phyloP scores from a whole-genome alignment of 2,113 vertebrate species.

The Pseudorhombus dupliciocellatus region DNA sequence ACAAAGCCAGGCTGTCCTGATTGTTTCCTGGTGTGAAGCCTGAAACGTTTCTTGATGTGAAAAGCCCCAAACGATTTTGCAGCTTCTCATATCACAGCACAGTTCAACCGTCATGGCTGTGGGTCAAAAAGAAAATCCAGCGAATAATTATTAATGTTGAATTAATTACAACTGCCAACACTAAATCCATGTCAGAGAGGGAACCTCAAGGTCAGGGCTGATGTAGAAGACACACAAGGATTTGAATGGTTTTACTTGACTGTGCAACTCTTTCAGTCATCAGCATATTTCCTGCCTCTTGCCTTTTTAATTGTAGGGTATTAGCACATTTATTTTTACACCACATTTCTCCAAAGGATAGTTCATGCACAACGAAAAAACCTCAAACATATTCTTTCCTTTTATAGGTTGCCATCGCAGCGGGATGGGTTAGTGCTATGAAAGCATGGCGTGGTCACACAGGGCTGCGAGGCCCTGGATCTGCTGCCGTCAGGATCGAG shows the following conservation, averaged over 20 bases:
- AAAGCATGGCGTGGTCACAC: background rate
- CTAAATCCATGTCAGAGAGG: background rate
- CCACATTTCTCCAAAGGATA: slow-evolving; percentile 7
- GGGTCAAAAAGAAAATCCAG: too few relatives aligned
- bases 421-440: background rate
- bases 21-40: too few relatives aligned
- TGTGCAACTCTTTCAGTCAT: slow-evolving; percentile 2
- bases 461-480: slow-evolving; percentile 1
- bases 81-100: background rate
- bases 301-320: background rate
- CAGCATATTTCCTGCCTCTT: background rate
- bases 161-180: background rate
- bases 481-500: slow-evolving; percentile 21
- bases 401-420: slow-evolving; percentile 2
- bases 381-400: slow-evolving; percentile 4
- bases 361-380: background rate
- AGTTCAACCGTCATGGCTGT: background rate
- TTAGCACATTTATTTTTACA: slow-evolving; percentile 5
- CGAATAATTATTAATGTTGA: background rate
- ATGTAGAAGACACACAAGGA: background rate
- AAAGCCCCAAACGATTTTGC: too few relatives aligned
- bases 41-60: too few relatives aligned
- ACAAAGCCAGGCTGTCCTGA: too few relatives aligned
- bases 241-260: slow-evolving; percentile 11
- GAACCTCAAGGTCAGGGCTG: background rate